phyloP scores from a whole-genome alignment of 2,113 vertebrate genomes.

The Sinosuthora webbiana region DNA sequence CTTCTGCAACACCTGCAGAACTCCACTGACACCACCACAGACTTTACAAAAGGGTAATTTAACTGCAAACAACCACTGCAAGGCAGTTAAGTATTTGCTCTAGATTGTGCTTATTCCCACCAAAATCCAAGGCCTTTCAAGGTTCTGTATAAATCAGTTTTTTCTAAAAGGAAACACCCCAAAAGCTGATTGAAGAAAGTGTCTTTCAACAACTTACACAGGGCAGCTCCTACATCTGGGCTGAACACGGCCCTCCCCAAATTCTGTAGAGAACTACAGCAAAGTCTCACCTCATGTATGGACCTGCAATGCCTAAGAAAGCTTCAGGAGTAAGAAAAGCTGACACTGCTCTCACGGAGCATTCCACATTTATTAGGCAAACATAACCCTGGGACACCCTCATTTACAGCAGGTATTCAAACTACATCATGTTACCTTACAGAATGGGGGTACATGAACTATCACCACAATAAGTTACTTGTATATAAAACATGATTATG shows the following conservation, averaged over 20 bases:
- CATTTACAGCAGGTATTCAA: background rate
- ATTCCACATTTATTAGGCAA: background rate
- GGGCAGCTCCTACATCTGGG: background rate
- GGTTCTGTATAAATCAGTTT: background rate
- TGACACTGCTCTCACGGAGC: background rate
- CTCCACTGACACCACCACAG: background rate
- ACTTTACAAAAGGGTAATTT: background rate
- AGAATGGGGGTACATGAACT: rapidly evolving
- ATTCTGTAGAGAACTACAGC: background rate
- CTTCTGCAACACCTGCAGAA: background rate
- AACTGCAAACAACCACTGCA: background rate
- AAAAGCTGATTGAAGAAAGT: background rate
- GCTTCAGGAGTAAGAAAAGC: background rate
- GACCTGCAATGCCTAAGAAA: background rate
- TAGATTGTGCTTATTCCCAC: background rate
- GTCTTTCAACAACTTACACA: background rate
- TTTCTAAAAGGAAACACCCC: background rate
- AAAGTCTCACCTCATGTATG: rapidly evolving
- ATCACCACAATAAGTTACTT: background rate
- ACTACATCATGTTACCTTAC: rapidly evolving
- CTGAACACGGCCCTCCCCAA: background rate
- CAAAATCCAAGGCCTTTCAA: conserved; percentile 29
- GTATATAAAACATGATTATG: background rate
- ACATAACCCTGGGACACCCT: too few species aligned
- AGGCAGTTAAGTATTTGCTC: background rate